Evolutionary conservation across 2,888 invertebrate genomes (phyloP), one percentile per base, ranked within the genome.

Genomic region (Drosophila buzzatii): DNA sequence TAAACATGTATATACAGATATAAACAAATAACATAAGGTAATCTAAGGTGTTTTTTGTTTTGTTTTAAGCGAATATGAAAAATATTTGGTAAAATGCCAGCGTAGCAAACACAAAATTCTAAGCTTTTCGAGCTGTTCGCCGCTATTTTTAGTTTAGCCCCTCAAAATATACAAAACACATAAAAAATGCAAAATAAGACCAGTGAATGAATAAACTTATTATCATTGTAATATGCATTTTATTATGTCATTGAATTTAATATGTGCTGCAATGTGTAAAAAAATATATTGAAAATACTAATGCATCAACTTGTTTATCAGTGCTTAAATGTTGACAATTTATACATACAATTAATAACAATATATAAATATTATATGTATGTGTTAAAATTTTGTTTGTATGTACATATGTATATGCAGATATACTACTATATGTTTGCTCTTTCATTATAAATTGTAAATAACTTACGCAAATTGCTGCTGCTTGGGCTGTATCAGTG

Each of bases 401-500:
- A 16, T 39, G 14, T 1, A 37, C 14, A 5, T 14, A 14, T 37
- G 16, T 9, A 33, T 9, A 0, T 6, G 6, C 3, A 27, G 5
- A 27, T 39, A n/a, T 64, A 41, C 6, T 10, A 4, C 23, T 45
- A 39, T 20, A 1, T 39, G 7, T n/a, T 37, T 53, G 37, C 4
- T 16, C 14, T 20, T 44, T 14, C 8, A 0, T 23, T 59, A 55
- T 12, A 16, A 44, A 52, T 55, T 62, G 42, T 47, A 49, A 69
- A 62, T 62, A 72, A 90, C 91, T 92, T 90, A 91, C 91, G 92
- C 86, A 82, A 91, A 91, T 75, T 89, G 79, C 69, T 91, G 86
- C 56, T 86, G 86, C 58, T 82, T 70, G 12, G 75, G 81, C 70
- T 80, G 81, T 63, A 78, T 73, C 23, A 81, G 69, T 8, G 79